Base-by-base conservation (phyloP, 2,888 invertebrate species). In the Andrena minutula region DNA sequence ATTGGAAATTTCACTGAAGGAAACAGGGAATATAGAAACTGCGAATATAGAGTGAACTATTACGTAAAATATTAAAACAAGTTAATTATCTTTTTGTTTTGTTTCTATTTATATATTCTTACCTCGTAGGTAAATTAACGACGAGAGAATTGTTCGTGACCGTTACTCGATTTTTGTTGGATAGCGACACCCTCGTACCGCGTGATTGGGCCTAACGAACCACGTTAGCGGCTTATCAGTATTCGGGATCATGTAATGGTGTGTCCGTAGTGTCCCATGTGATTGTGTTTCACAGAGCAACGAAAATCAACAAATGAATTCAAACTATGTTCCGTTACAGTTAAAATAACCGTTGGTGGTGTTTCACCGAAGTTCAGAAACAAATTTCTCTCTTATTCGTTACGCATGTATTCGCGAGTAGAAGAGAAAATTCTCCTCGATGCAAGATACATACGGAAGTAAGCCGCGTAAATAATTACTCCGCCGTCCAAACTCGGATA, bases 241-340 rank as follows among this genome's bases (percentile, higher is more conserved):
- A 12, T 32, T 30, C 65, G 4, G 2, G 20, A 49, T 49, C 58
- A 65, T 72, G 71, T 51, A 65, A 72, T 41, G 20, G 51, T 16
- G 53, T 56, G 47, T 20, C 51, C 20, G 51, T 20, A 41, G 20
- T 41, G 30, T 61, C 28, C 12, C 26, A 2, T 60, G 10, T 26
- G 16, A 35, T 12, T 47, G 30, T 3, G 16, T 47, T 41, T 74
- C 10, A 4, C 20, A 16, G 5, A 8, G 10, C 23, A 7, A 28
- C 53, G 5, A n/a, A 5, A 32, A 23, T 41, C 51, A 47, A 64
- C 23, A 23, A 47, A 20, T 2, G 7, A 20, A 49, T 10, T 74
- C 23, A 1, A 10, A 20, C 10, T 5, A 23, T 26, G 7, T n/a
- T 23, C 20, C 7, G 49, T 47, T 20, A 26, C 2, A 5, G n/a